Base-by-base conservation (phyloP, 2,113 vertebrate species). In the Vulpes lagopus region DNA sequence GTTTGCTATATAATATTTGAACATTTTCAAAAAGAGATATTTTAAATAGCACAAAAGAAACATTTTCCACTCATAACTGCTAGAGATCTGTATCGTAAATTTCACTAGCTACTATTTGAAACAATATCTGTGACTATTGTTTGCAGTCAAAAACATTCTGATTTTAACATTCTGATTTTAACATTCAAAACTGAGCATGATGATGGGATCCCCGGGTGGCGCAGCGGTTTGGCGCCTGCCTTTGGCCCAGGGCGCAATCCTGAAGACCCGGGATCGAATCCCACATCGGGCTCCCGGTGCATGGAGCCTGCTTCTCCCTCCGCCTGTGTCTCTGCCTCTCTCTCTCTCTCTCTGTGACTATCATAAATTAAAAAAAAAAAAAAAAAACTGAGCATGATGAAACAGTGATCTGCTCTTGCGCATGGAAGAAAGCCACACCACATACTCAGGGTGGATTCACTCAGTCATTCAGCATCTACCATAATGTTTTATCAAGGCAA, bases 1-100 rank as follows among this genome's bases (percentile, higher is more conserved):
- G 14, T 67, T 71, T 86, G 53, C 65, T 23, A 53, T 80, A 81
- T 22, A 90, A 91, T 51, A 74, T 89, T 84, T 80, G 79, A 23
- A 49, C 15, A 11, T 69, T 85, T 32, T 51, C 15, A 74, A 69
- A 22, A 83, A 96, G 62, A 69, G 49, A 79, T 22, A 11, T n/a
- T 96, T 97, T 43, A 92, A 76, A 96, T 65, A 67, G 65, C 69
- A 76, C 86, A 55, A 95, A 98, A 74, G 23, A 93, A 97, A 93
- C 85, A 94, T 60, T 93, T 91, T 96, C 87, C 91, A 91, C 82
- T 97, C 74, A 95, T 90, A 96, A 96, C 14, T 89, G 81, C 65
- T 51, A 55, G 25, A 65, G 74, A 74, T 1, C 1, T 65, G 14
- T 65, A 90, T 35, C 51, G 67, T 97, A 93, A 91, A 67, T n/a